Percentiles rank a stretch among this genome's conserved stretches.
phyloP scores from a whole-genome alignment of 2,888 invertebrate genomes.

The Dicycla oo region DNA sequence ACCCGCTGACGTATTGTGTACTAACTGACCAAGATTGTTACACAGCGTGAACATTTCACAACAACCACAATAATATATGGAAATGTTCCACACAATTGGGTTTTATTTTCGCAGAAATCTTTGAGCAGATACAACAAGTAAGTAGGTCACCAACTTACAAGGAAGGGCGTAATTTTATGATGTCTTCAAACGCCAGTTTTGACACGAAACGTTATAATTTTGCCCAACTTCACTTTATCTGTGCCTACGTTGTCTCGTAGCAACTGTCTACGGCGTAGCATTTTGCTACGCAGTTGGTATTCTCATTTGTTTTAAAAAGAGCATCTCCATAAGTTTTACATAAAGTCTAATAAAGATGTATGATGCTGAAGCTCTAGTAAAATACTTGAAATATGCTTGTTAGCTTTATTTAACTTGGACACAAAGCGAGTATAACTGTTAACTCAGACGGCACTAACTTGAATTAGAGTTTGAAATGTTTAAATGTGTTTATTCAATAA shows the following conservation, averaged over 20 bases:
- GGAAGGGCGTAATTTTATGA: slow-evolving; percentile 44
- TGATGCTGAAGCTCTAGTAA: slow-evolving; percentile 38
- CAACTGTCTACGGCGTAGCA: slow-evolving; percentile 60
- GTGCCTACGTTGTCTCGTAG: slow-evolving; percentile 47
- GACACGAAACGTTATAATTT: slow-evolving; percentile 59
- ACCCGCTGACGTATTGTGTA: slow-evolving; percentile 73
- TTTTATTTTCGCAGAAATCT: slow-evolving; percentile 48
- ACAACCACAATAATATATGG: slow-evolving; percentile 42
- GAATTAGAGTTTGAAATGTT: slow-evolving; percentile 38
- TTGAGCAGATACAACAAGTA: slow-evolving; percentile 36
- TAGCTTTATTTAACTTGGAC: slow-evolving; percentile 49
- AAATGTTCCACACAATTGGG: slow-evolving; percentile 45
- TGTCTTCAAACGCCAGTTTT: slow-evolving; percentile 50
- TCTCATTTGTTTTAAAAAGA: slow-evolving; percentile 57
- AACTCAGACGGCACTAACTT: slow-evolving; percentile 28
- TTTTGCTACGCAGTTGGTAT: slow-evolving; percentile 38
- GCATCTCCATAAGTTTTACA: slow-evolving; percentile 54
- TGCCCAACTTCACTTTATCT: slow-evolving; percentile 46
- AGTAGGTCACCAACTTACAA: slow-evolving; percentile 49
- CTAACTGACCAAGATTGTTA: slow-evolving; percentile 67
- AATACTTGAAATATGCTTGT: slow-evolving; percentile 55
- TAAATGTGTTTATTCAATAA: slow-evolving; percentile 13
- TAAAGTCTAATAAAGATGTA: slow-evolving; percentile 55
- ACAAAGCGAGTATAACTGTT: slow-evolving; percentile 39
- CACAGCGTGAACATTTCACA: slow-evolving; percentile 29